A percentile compares a stretch with the other conserved stretches of the same genome.
Conservation (phyloP, 2,113 vertebrate species). For the Hemiscyllium ocellatum region DNA sequence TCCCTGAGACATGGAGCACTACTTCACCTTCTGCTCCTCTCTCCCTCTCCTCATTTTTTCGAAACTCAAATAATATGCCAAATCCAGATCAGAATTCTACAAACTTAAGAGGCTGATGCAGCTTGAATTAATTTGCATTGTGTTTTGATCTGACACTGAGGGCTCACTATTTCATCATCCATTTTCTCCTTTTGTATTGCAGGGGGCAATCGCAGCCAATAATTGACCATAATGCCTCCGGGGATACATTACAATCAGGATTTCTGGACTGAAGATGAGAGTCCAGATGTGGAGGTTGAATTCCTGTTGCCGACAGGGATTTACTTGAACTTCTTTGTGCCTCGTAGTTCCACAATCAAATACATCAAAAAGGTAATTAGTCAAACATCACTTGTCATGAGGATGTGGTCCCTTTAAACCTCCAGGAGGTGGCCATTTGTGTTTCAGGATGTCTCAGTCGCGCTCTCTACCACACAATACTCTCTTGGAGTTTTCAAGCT, state of each 20-base stretch:
- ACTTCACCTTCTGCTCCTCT: not conserved
- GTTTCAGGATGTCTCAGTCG: not conserved
- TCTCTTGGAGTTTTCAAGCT: not conserved
- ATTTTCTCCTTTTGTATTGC: constrained; percentile 46
- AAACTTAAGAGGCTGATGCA: no score
- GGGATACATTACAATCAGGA: constrained; percentile 87
- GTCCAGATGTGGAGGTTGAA: constrained; percentile 74
- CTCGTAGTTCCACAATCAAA: constrained; percentile 77
- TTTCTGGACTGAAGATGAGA: constrained; percentile 82
- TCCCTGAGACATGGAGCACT: not conserved
- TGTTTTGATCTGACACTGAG: not conserved
- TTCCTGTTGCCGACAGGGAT: constrained; percentile 92
- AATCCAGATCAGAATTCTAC: not conserved
- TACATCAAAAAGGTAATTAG: constrained; percentile 78
- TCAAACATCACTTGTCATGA: not conserved
- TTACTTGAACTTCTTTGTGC: constrained; percentile 80
- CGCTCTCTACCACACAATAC: not conserved
- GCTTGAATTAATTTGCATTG: not conserved
- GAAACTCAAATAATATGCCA: not conserved
- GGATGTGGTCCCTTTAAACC: not conserved
- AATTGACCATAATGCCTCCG: constrained; percentile 79
- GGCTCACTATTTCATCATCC: not conserved
- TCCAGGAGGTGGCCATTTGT: not conserved
- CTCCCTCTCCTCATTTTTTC: not conserved
- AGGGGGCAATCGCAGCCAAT: constrained; percentile 62